These are phyloP conservation scores for Malurus melanocephalus DNA, from an alignment of 2,113 vertebrate genomes.

Conservation along the genomic window DNA sequence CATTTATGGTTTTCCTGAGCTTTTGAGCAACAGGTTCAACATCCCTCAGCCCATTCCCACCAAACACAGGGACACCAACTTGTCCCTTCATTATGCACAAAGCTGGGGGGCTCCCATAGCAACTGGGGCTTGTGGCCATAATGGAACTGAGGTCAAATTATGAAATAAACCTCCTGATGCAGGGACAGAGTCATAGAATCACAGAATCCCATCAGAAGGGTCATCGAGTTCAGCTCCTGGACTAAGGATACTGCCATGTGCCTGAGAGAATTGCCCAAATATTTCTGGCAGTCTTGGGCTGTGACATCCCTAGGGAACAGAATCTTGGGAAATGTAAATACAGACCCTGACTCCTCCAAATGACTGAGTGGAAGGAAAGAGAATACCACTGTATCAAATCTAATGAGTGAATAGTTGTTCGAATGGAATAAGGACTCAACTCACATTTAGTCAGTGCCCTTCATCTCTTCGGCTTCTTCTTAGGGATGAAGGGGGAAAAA, in stretches of 20 bases:
- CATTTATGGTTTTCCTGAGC: background rate
- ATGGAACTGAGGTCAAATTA: background rate
- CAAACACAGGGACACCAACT: accelerated
- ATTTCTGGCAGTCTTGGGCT: background rate
- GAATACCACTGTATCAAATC: background rate
- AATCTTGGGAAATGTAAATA: background rate
- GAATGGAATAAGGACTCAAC: background rate
- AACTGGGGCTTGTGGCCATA: background rate
- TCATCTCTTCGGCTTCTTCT: background rate
- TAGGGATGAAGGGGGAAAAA: accelerated
- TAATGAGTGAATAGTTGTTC: background rate
- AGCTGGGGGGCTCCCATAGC: background rate
- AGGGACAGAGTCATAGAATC: accelerated
- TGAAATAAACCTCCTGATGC: accelerated
- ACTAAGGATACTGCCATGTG: background rate
- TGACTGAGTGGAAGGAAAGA: background rate
- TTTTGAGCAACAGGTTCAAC: background rate
- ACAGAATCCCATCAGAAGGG: background rate
- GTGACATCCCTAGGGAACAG: background rate
- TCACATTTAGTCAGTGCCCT: background rate
- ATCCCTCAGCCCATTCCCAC: background rate
- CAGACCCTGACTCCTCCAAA: background rate
- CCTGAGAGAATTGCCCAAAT: too few relatives aligned
- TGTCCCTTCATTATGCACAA: background rate
- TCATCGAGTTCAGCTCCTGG: accelerated